Evolutionary conservation across 1,140 invertebrate species (phyloP), one percentile per base, ranked within the genome.

Genomic region (Zaprionus kolodkinae): DNA sequence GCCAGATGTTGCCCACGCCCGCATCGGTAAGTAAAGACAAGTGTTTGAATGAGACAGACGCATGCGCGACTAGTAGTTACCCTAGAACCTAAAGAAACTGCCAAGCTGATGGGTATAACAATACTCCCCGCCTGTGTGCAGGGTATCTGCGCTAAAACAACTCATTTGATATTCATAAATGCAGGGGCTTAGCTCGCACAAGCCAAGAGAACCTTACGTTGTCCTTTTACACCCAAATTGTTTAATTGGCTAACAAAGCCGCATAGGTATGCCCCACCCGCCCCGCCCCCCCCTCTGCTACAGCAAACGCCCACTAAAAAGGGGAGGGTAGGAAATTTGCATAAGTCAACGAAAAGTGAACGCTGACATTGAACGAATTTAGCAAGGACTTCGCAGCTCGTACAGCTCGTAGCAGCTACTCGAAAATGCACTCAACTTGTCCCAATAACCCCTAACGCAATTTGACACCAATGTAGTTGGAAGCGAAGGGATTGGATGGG

Each of bases 161-260:
- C 77, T 90, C 69, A 86, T 90, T 90, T 90, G 69, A 56, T 86
- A 90, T 90, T 89, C 85, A 89, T 90, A 88, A 85, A 90, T 90
- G 81, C 75, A 76, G 78, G 63, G 75, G 78, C 81, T 80, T 78
- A 69, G 60, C 35, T 68, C 48, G 63, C 62, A 76, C 48, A 76
- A 21, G 69, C 52, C 63, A 40, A n/a, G n/a, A n/a, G 74, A 55
- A 75, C 63, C 65, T 61, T 63, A 72, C 78, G 56, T 66, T 69
- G 61, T 70, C 67, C 69, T 71, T 80, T 88, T 59, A 80, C 82
- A 78, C 80, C 84, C 78, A 88, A 89, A 88, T 85, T 85, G 81
- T 89, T 88, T 88, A 88, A 88, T 88, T 88, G 84, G 84, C 84
- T 84, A 78, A 84, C 84, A 88, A 75, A 56, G 72, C 62, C 60